Conservation (phyloP, 2,888 invertebrate genomes). For the Eurytoma californica region DNA sequence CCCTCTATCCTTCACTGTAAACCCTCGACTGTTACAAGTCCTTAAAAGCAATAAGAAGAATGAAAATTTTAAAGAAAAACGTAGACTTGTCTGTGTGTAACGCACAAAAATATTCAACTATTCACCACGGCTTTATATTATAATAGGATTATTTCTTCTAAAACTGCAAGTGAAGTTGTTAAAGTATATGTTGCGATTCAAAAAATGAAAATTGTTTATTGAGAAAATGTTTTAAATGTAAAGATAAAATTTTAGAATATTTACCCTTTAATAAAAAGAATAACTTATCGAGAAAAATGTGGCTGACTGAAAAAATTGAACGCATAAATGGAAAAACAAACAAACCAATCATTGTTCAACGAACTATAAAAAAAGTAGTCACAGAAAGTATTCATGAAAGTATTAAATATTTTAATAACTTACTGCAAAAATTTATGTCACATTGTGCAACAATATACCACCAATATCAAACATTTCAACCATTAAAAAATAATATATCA, state of each 20-base stretch:
- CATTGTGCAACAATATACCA: constrained; percentile 9
- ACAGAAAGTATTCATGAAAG: constrained; percentile 3
- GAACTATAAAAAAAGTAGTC: constrained; percentile 7
- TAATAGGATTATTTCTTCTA: not conserved
- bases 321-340: constrained; percentile 29
- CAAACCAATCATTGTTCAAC: constrained; percentile 14
- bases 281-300: constrained; percentile 1
- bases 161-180: not conserved
- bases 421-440: constrained; percentile 3
- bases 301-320: constrained; percentile 22
- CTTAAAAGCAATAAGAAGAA: no score
- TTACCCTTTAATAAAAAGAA: not conserved
- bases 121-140: constrained; percentile 10
- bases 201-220: constrained; percentile 9
- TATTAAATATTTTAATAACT: not conserved
- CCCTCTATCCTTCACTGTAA: no score
- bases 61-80: no score
- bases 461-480: not conserved
- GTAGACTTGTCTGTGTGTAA: not conserved
- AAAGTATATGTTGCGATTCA: constrained; percentile 6
- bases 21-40: no score
- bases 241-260: constrained; percentile 12
- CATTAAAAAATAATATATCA: constrained; percentile 11
- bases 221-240: constrained; percentile 1
- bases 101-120: constrained; percentile 10